These are phyloP conservation scores for Polyommatus iphigenia DNA, from an alignment of 2,888 invertebrate species.

Conservation along the genomic window DNA sequence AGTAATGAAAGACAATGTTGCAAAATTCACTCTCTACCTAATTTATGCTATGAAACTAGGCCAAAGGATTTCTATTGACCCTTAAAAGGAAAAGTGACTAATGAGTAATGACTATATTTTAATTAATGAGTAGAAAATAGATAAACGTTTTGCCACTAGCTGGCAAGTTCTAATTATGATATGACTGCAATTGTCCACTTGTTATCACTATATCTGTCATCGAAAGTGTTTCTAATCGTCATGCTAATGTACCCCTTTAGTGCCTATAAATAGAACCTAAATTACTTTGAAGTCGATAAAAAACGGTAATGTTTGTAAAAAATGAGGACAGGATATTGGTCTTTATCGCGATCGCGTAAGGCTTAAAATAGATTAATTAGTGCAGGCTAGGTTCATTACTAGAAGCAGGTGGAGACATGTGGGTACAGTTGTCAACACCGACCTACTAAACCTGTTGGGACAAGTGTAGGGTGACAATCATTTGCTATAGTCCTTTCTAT, in stretches of 20 bases:
- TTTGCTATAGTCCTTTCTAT: conserved; percentile 28
- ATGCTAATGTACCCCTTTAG: conserved; percentile 27
- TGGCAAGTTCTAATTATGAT: conserved; percentile 15
- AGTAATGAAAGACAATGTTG: too few relatives aligned
- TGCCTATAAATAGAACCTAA: conserved; percentile 20
- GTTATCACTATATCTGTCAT: conserved; percentile 39
- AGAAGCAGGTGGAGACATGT: conserved; percentile 45
- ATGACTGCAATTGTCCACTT: conserved; percentile 37
- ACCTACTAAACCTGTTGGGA: conserved; percentile 65
- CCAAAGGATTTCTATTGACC: background rate
- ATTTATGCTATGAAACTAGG: too few relatives aligned
- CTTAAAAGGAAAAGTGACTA: background rate
- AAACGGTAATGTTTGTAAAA: conserved; percentile 34
- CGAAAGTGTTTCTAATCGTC: conserved; percentile 35
- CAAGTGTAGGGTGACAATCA: conserved; percentile 51
- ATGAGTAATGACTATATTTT: background rate
- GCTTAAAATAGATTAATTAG: conserved; percentile 13
- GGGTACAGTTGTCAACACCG: conserved; percentile 55
- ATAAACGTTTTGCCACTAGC: conserved; percentile 9
- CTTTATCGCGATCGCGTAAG: background rate
- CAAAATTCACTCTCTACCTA: too few relatives aligned
- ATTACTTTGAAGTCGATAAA: conserved; percentile 12
- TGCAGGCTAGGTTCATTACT: conserved; percentile 36
- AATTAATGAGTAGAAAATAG: conserved; percentile 23
- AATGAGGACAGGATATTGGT: background rate